Base-by-base conservation (phyloP, 1,140 invertebrate genomes). In the Drosophila chauvacae region DNA sequence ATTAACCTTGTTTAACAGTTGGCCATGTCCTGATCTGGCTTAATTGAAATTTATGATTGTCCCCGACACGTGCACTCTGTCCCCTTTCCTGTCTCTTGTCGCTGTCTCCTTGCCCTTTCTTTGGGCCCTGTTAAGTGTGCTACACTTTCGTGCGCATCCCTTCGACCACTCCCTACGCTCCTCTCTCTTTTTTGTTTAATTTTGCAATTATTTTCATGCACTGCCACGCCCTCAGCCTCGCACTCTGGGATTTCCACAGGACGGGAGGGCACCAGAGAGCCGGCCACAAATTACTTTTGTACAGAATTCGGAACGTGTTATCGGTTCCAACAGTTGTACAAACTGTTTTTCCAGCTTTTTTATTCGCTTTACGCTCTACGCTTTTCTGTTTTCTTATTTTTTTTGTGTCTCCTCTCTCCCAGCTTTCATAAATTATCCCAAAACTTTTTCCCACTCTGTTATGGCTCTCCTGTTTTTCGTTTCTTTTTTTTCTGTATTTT, bases 41-140 rank as follows among this genome's bases (percentile, higher is more conserved):
- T 87, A 88, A 87, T 87, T 87, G 80, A 87, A 83, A 87, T 87
- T 87, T 87, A 87, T 87, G 84, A 60, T 64, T 74, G 72, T 83
- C 47, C 57, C 78, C 66, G 28, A 70, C 66, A 70, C 70, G 70
- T 73, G 70, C 68, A 60, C 37, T 28, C 41, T 45, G 61, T 57
- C 47, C 28, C 5, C 9, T 16, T 11, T 20, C 18, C 18, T 20
- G 9, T n/a, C 7, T 9, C 16, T 47, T 71, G 28, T 53, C 18
- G 16, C 18, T 2, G 23, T 51, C 37, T 44, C 37, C 26, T 35
- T n/a, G 28, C 16, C 16, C 26, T 11, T 7, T 41, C 26, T n/a
- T 28, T 37, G 26, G 14, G 14, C 57, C 37, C 81, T 23, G 44
- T 60, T 80, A 76, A 84, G 80, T 84, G 66, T 84, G 80, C 80